A percentile compares a stretch with the other conserved stretches of the same genome.
Evolutionary conservation across 2,888 invertebrate genomes (phyloP).

Genomic region (Aleiodes alternator): DNA sequence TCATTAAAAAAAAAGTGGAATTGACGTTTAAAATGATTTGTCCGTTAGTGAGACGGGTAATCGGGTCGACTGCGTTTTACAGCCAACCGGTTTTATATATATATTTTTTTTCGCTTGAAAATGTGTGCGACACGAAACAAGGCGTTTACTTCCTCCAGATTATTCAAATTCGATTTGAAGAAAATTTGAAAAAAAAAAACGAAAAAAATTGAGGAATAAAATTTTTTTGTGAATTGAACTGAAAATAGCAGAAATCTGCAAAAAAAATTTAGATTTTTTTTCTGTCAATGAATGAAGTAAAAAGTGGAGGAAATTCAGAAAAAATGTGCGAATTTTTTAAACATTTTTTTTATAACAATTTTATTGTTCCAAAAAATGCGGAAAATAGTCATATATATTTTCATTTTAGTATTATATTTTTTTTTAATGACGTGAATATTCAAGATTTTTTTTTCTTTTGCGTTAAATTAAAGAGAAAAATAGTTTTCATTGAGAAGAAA

Average conservation of each 20-base stretch:
- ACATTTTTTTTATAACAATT: no score
- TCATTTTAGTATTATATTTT: no score
- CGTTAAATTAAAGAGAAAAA: constrained; percentile 31
- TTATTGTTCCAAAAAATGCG: no score
- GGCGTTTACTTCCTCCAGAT: constrained; percentile 36
- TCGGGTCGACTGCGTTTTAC: constrained; percentile 53
- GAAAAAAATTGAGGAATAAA: no score
- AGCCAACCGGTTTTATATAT: constrained; percentile 57
- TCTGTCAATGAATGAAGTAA: no score
- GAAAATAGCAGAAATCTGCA: no score
- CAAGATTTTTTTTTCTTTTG: neutral
- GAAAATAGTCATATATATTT: no score
- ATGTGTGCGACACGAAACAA: constrained; percentile 40
- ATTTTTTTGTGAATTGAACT: no score
- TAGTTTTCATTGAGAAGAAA: constrained; percentile 27
- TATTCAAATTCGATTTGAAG: neutral
- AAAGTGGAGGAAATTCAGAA: no score
- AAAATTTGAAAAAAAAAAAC: neutral
- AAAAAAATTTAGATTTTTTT: no score
- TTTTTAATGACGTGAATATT: no score
- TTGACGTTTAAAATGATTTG: constrained; percentile 56
- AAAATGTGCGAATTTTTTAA: no score
- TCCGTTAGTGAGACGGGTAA: constrained; percentile 56
- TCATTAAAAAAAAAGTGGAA: constrained; percentile 31
- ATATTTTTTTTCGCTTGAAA: constrained; percentile 40